Base-by-base conservation (phyloP, 2,888 invertebrate genomes). In the Carabus problematicus region DNA sequence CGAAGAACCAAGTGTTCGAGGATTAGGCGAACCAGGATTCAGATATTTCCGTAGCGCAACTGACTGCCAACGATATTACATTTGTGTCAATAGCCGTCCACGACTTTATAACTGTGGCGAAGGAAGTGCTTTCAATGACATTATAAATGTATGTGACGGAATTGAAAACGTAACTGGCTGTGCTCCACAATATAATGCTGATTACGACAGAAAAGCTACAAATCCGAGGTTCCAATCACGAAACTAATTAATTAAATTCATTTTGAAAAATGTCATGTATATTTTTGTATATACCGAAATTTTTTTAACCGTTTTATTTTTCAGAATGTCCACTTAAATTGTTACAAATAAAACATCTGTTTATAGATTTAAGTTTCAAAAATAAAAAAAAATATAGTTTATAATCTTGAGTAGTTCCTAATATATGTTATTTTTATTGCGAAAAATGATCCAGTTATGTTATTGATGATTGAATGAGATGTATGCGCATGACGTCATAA, bases 91-190 rank as follows among this genome's bases (percentile, higher is more conserved):
- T 55, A 87, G 87, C 12, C 87, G 86, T 49, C 95, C 95, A 0
- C 85, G 95, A 18, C 85, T 91, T 40, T 87, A 91, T 72, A 86
- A 87, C 71, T 95, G 95, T 76, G 92, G 91, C 0, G 88, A 89
- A 70, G 91, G 90, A 72, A 85, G 86, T 18, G 94, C 91, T 1
- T 95, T 91, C 80, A 94, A 93, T 77, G 90, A 91, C 11, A 81
- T 89, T 52, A 87, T 86, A 0, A 87, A 87, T 60, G 82, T 86
- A 40, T 95, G 95, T 76, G 92, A 93, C 62, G 90, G 88, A 3
- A 87, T 90, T 60, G 92, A 92, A 74, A 91, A 93, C 79, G 92
- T 94, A 9, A 86, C 89, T 2, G 88, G 87, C 72, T 95, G 95
- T 80, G 88, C 87, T 61, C 72, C 72, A 70, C 49, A 64, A 55